Evolutionary conservation across 2,113 vertebrate species (phyloP), one percentile per base, ranked within the genome.

Genomic region (Rafetus swinhoei): DNA sequence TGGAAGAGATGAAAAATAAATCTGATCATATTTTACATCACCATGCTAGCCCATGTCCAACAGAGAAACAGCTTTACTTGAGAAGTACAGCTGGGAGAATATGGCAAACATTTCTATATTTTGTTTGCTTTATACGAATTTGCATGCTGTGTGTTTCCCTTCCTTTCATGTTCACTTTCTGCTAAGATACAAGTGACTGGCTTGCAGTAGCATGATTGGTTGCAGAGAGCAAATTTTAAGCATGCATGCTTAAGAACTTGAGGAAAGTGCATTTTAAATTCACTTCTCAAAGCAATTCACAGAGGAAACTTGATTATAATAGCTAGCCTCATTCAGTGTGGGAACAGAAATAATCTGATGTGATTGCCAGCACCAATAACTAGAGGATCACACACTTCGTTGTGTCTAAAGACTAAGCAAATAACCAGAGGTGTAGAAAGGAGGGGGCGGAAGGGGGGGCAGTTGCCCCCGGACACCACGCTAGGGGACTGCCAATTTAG

Each of bases 251-350:
- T 77, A 74, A 93, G 87, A 81, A 89, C 32, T 21, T 74, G 21
- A 90, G 10, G 54, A 55, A 54, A 95, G 19, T 86, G 53, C 7
- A 84, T 82, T 95, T 91, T 93, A 94, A 94, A 81, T 4, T 57
- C 59, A 55, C 22, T 62, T 3, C 81, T 93, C 35, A 82, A 65
- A 92, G 86, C 18, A 62, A 81, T 56, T 82, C 39, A 29, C 56
- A 72, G 53, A 87, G 81, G 24, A 91, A 88, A 82, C 4, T 62
- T 89, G 19, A 84, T 84, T 90, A 80, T 52, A 95, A 85, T 57
- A 89, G 19, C 83, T 52, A 82, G 14, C 55, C 91, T 89, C 74
- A 25, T 29, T 35, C 13, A 19, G 12, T 60, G 22, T 10, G 84
- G 13, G 69, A 86, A 82, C 7, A 2, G 13, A 59, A 87, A 45